Evolutionary conservation across 2,888 invertebrate genomes (phyloP), one percentile per base, ranked within the genome.

Genomic region (Habroteleia sp.): DNA sequence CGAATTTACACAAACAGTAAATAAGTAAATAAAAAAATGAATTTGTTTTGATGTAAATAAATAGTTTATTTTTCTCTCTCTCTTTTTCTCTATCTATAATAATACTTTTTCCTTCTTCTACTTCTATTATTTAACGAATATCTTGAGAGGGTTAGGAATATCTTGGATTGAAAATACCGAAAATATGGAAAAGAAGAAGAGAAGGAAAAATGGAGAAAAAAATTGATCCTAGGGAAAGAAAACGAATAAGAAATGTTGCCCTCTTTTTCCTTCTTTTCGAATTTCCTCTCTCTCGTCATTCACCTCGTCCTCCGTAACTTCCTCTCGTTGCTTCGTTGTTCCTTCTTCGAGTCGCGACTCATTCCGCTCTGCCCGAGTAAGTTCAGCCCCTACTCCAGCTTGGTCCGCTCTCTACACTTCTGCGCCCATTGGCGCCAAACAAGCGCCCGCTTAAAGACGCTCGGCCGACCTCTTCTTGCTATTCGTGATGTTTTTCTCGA

Each of bases 171-270:
- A 11, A 37, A 16, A 17, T 17, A n/a, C n/a, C n/a, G 6, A 37
- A 37, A 37, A 41, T 7, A 17, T 23, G 11, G 6, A 27, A 14
- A 27, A 44, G 14, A 14, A 11, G 46, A 13, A 10, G 20, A 3
- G 7, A 25, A 14, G 2, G n/a, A 17, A 33, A 11, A 14, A 33
- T 10, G 5, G 35, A n/a, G 1, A 60, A 56, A 31, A 31, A 48
- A 17, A 14, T 50, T 50, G 7, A 5, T 33, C 13, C 33, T 11
- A 50, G 20, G 50, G 7, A 17, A 23, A 33, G 35, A 50, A 50
- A 33, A 17, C 33, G 76, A 74, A 77, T 74, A 76, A 73, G 77
- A 82, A 82, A 81, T 78, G 79, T 80, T 81, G 79, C 80, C 78
- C 77, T 71, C 71, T 39, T 63, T 31, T 37, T 13, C 27, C 52